Conservation (phyloP, 1,140 invertebrate genomes). For the Zaprionus nigranus region DNA sequence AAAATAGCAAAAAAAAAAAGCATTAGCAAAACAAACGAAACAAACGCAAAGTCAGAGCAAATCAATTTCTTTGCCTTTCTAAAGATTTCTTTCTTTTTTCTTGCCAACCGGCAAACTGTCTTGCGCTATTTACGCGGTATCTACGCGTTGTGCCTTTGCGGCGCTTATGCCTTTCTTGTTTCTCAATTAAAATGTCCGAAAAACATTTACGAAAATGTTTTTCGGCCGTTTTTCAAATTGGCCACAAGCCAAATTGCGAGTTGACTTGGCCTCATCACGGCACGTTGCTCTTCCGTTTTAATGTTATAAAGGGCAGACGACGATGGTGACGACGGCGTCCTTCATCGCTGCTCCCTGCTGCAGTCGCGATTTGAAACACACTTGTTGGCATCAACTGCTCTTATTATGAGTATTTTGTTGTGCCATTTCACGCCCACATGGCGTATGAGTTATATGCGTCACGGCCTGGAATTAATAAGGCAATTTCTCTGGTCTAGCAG, state of each 20-base stretch:
- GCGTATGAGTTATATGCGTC: slow-evolving; percentile 37
- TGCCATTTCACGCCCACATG: slow-evolving; percentile 37
- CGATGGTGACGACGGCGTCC: slow-evolving; percentile 37
- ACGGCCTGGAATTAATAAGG: slow-evolving; percentile 29
- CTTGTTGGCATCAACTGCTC: slow-evolving; percentile 38
- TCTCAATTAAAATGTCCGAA: slow-evolving; percentile 23
- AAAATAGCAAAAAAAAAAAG: slow-evolving; percentile 46
- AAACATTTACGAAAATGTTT: slow-evolving; percentile 40
- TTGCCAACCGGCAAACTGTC: background rate
- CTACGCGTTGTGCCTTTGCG: background rate
- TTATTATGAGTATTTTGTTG: background rate
- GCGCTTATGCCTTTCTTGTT: background rate
- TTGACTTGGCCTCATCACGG: slow-evolving; percentile 49
- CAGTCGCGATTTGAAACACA: slow-evolving; percentile 31
- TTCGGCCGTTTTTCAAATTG: slow-evolving; percentile 36
- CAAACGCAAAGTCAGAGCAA: background rate
- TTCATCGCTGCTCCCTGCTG: slow-evolving; percentile 33
- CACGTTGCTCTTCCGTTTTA: slow-evolving; percentile 46
- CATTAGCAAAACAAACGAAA: slow-evolving; percentile 8
- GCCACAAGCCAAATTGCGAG: slow-evolving; percentile 49
- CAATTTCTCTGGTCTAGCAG: background rate
- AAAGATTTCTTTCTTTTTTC: background rate
- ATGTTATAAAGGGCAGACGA: slow-evolving; percentile 62
- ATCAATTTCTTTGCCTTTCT: background rate
- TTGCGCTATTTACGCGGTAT: slow-evolving; percentile 1